Base-by-base conservation (phyloP, 2,113 vertebrate genomes). In the Leptosomus discolor region DNA sequence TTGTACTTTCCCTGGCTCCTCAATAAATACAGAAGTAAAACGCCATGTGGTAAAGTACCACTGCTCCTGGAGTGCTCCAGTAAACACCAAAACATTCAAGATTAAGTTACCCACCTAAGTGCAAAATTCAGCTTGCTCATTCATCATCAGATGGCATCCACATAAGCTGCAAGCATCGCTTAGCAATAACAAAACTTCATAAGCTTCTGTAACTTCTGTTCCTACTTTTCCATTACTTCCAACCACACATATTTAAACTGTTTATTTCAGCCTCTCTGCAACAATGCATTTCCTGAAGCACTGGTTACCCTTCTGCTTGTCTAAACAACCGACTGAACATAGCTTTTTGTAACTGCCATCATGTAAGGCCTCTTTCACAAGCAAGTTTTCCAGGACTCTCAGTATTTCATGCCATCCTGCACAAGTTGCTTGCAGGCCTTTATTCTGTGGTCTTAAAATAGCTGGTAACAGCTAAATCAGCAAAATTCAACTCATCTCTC, bases 201-300 rank as follows among this genome's bases (percentile, higher is more conserved):
- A 18, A 76, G 16, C 36, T 80, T 37, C 53, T 39, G 22, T 6
- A 82, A 67, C 19, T 67, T 79, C 27, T 50, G 39, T 41, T 73
- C 27, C 53, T 60, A 5, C 48, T 95, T 85, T 64, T 23, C 48
- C 53, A 37, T 73, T 68, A 27, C 36, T 64, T 39, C 54, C 46
- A 34, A 34, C 45, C 77, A 43, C 46, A 7, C 7, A 5, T 20
- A 71, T n/a, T 96, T 85, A n/a, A 83, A 56, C 13, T 24, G 54
- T 65, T 92, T 80, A 58, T 50, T 88, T 92, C 85, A 74, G 8
- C 32, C 21, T 67, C 88, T 32, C 26, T 30, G 26, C 53, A 88
- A 50, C 75, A 88, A 77, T 12, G 36, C n/a, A 4, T 24, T 84
- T 94, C 79, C 92, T 16, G 54, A 50, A 90, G 90, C 82, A 69